Evolutionary conservation across 2,888 invertebrate species (phyloP).

Genomic region (Eristalis arbustorum): DNA sequence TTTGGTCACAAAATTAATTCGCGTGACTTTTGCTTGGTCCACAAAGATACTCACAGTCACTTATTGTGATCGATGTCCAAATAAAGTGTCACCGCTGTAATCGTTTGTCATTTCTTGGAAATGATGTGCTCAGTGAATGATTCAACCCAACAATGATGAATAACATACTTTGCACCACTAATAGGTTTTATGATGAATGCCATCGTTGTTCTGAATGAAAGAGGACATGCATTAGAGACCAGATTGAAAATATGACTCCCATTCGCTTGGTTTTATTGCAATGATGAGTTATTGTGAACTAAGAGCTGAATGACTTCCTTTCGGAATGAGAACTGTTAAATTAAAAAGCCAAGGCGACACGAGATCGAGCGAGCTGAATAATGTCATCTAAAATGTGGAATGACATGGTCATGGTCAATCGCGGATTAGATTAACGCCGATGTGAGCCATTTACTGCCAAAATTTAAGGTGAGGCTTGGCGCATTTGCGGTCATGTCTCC

Average conservation of each 20-base stretch:
- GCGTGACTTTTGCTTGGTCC: background rate
- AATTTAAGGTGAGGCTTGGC: background rate
- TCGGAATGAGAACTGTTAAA: background rate
- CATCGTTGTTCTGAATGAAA: background rate
- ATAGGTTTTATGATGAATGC: no score
- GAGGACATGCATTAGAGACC: background rate
- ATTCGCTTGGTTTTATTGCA: background rate
- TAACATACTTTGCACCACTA: background rate
- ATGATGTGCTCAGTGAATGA: background rate
- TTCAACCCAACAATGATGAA: background rate
- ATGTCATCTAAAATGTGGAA: background rate
- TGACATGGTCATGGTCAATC: background rate
- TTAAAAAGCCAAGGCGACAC: background rate
- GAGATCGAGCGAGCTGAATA: background rate
- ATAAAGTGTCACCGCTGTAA: background rate
- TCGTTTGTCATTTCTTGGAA: background rate
- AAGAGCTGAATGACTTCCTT: background rate
- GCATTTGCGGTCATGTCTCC: background rate
- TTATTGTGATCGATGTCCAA: background rate
- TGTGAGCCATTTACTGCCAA: background rate
- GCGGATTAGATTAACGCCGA: background rate
- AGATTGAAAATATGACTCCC: background rate
- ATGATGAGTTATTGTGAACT: background rate
- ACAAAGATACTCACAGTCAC: background rate
- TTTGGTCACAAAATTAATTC: background rate